These are phyloP conservation scores for Asarcornis scutulata DNA, from an alignment of 2,113 vertebrate species.

Conservation along the genomic window DNA sequence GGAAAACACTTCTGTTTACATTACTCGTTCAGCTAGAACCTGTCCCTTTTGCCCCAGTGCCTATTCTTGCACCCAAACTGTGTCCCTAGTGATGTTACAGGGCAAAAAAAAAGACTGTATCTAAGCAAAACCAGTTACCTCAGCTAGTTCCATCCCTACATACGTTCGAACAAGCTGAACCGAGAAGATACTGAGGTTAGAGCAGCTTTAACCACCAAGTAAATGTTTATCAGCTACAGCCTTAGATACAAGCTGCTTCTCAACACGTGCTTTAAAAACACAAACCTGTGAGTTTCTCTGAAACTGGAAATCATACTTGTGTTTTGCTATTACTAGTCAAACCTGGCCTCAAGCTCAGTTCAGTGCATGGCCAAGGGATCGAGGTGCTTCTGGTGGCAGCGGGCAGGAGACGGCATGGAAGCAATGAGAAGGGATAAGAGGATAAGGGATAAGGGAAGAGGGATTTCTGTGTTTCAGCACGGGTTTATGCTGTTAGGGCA, in stretches of 20 bases:
- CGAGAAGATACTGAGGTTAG: background rate
- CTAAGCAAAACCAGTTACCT: background rate
- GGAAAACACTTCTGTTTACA: background rate
- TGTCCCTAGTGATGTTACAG: background rate
- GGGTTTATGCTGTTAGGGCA: background rate
- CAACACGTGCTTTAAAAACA: background rate
- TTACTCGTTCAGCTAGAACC: background rate
- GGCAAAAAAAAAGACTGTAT: background rate
- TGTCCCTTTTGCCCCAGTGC: background rate
- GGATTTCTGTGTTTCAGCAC: background rate
- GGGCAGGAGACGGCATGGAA: background rate
- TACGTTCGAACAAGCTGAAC: background rate
- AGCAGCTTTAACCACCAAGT: background rate
- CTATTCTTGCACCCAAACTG: background rate
- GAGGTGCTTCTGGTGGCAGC: background rate
- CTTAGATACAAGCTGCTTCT: background rate
- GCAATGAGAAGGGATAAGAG: background rate
- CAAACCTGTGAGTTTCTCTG: background rate
- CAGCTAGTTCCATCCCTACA: background rate
- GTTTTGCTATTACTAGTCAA: background rate
- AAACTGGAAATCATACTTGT: background rate
- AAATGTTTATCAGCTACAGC: background rate
- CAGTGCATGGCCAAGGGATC: background rate
- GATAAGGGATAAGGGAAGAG: background rate
- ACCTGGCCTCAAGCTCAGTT: background rate